A percentile compares a stretch with the other conserved stretches of the same genome.
Evolutionary conservation across 2,797 vertebrate genomes (phyloP).

Genomic region (Ctenopoma multispine): DNA sequence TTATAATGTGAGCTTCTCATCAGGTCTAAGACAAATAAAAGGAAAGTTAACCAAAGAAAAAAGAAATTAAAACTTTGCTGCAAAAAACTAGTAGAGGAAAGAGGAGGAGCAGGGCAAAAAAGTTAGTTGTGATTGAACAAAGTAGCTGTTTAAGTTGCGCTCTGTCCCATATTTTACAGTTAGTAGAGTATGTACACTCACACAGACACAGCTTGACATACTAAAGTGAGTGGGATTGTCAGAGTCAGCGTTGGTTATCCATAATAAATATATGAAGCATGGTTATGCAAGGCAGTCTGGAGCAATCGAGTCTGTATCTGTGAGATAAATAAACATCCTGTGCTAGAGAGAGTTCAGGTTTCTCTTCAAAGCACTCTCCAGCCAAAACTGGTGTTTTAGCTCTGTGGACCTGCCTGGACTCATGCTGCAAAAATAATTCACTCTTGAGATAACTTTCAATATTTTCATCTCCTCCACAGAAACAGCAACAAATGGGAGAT

Average conservation of each 20-base stretch:
- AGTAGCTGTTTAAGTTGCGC: slow-evolving; percentile 7
- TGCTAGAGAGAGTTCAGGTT: slow-evolving; percentile 72
- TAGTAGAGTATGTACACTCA: slow-evolving; percentile 32
- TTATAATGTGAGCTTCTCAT: slow-evolving; percentile 50
- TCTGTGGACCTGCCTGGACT: slow-evolving; percentile 66
- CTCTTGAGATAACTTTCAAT: slow-evolving; percentile 80
- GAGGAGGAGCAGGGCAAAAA: slow-evolving; percentile 54
- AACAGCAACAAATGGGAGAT: slow-evolving; percentile 60
- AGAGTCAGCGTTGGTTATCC: slow-evolving; percentile 63
- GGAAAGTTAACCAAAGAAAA: slow-evolving; percentile 5
- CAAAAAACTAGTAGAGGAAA: slow-evolving; percentile 9
- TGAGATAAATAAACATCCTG: slow-evolving; percentile 74
- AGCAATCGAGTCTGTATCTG: slow-evolving; percentile 50
- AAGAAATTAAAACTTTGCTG: slow-evolving; percentile 28
- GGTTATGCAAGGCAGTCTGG: slow-evolving; percentile 52
- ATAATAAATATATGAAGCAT: slow-evolving; percentile 52
- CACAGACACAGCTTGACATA: slow-evolving; percentile 42
- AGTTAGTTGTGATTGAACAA: too few species aligned
- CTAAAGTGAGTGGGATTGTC: slow-evolving; percentile 53
- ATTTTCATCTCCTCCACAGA: slow-evolving; percentile 62
- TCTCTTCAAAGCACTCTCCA: slow-evolving; percentile 73
- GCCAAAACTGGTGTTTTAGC: slow-evolving; percentile 73
- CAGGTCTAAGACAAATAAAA: slow-evolving; percentile 26
- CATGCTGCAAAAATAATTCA: slow-evolving; percentile 79
- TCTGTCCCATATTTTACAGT: slow-evolving; percentile 57